Percentiles rank a stretch among this genome's conserved stretches.
Conservation (phyloP, 2,888 invertebrate species). For the Drosophila birchii region DNA sequence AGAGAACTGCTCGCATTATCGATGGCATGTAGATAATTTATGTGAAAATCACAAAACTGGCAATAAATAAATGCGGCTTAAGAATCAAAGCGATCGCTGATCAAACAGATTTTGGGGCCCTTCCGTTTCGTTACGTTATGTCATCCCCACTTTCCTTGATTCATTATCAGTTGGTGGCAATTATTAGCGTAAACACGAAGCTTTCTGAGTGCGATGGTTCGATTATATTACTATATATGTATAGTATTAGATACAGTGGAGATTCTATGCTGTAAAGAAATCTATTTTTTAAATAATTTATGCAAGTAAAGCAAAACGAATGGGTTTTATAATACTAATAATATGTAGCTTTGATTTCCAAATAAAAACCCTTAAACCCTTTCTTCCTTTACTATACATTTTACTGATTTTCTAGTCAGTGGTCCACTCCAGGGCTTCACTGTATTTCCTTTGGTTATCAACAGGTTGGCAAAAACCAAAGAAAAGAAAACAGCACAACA, state of each 20-base stretch:
- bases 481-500: neutral
- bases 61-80: conserved; percentile 28
- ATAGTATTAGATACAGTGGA: conserved; percentile 11
- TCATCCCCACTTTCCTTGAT: neutral
- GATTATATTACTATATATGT: conserved; percentile 41
- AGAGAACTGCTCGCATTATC: conserved; percentile 23
- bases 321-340: too few relatives aligned
- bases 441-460: conserved; percentile 43
- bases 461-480: conserved; percentile 42
- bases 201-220: conserved; percentile 52
- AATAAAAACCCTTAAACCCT: too few relatives aligned
- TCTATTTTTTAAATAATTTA: neutral
- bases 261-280: neutral
- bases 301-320: too few relatives aligned
- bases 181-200: conserved; percentile 21
- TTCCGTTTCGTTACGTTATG: conserved; percentile 6
- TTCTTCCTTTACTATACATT: too few relatives aligned
- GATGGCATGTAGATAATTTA: conserved; percentile 29
- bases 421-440: neutral
- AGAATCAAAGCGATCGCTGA: conserved; percentile 6
- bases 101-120: conserved; percentile 14
- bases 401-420: neutral
- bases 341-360: too few relatives aligned
- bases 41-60: conserved; percentile 24
- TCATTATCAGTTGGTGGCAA: conserved; percentile 56